phyloP scores from a whole-genome alignment of 2,113 vertebrate species.

The Mellivora capensis region DNA sequence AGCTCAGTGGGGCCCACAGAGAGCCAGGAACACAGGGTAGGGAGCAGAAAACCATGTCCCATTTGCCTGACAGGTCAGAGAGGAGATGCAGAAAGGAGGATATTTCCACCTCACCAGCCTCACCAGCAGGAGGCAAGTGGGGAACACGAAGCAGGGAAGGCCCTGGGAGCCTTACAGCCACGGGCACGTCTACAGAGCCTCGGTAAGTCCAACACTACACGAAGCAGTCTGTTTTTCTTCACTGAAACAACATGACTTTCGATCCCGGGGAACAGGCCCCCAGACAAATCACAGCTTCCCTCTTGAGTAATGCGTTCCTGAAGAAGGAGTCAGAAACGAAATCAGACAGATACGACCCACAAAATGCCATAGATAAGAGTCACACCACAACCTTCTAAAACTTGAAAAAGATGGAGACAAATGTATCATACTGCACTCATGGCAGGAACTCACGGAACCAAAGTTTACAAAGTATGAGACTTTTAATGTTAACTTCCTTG shows the following conservation, averaged over 20 bases:
- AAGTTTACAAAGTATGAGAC: not conserved
- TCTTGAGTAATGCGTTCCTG: not conserved
- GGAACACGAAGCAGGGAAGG: not conserved
- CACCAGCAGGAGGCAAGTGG: not conserved
- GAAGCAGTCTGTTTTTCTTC: not conserved
- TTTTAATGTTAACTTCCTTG: not conserved
- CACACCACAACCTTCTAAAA: not conserved
- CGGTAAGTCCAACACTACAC: not conserved
- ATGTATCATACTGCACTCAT: not conserved
- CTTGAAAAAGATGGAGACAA: not conserved
- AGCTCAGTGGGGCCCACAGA: not conserved
- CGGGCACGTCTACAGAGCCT: not conserved
- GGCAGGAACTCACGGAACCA: not conserved
- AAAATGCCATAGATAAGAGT: not conserved
- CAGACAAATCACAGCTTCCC: not conserved
- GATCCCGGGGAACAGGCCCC: not conserved
- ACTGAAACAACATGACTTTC: not conserved
- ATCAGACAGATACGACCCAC: not conserved
- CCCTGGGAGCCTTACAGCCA: not conserved
- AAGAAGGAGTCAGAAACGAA: slow-evolving; percentile 27
- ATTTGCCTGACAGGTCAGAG: not conserved
- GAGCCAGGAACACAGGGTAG: not conserved
- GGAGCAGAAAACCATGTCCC: not conserved
- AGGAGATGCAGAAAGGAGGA: not conserved
- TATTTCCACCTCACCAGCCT: not conserved